These are phyloP conservation scores for Aythya baeri DNA, from an alignment of 2,113 vertebrate species.

Conservation along the genomic window DNA sequence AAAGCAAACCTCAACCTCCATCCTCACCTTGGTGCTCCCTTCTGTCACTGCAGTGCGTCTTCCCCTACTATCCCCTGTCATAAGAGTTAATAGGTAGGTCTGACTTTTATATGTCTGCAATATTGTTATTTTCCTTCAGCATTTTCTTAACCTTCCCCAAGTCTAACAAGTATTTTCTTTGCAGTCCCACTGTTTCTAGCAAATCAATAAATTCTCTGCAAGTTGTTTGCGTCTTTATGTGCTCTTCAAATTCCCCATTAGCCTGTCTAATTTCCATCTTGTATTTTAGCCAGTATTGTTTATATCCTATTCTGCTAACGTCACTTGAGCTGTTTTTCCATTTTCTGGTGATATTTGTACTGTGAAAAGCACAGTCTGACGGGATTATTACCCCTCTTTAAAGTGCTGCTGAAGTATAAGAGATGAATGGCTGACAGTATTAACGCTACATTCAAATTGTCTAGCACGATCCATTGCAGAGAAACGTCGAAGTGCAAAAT, in stretches of 20 bases:
- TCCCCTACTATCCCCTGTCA: not conserved
- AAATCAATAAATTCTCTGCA: slow-evolving; percentile 12
- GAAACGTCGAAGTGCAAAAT: not conserved
- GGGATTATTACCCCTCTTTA: slow-evolving; percentile 5
- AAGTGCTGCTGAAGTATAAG: not conserved
- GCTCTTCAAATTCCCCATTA: slow-evolving; percentile 34
- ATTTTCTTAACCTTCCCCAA: slow-evolving; percentile 14
- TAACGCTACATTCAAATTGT: not conserved
- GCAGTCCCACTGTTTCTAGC: not conserved
- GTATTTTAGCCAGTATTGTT: slow-evolving; percentile 40
- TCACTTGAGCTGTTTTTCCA: not conserved
- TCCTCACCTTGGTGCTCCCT: not conserved
- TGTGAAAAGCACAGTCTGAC: not conserved
- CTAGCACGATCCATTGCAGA: not conserved
- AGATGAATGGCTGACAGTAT: not conserved
- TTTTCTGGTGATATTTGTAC: slow-evolving; percentile 26
- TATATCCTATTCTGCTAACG: not conserved
- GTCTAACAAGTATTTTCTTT: not conserved
- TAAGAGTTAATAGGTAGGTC: not conserved
- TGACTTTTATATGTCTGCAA: not conserved
- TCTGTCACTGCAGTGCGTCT: not conserved
- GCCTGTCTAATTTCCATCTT: slow-evolving; percentile 41
- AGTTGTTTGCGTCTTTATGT: not conserved
- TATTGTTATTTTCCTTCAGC: not conserved
- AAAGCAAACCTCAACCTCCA: not conserved